These are phyloP conservation scores for Brienomyrus brachyistius DNA, from an alignment of 2,113 vertebrate species.

Conservation along the genomic window DNA sequence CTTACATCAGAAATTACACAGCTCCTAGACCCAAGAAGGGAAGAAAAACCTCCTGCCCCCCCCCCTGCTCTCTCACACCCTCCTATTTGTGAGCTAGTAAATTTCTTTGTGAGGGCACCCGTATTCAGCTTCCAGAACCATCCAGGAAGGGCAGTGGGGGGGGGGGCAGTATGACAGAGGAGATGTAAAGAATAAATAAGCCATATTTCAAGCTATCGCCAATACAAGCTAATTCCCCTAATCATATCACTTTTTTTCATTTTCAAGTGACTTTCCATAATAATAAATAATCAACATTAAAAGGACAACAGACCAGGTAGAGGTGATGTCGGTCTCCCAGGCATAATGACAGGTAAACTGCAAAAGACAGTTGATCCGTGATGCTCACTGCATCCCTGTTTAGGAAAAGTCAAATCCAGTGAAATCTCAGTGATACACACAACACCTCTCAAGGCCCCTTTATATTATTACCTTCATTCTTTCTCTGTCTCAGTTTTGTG, in stretches of 20 bases:
- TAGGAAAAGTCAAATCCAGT: background rate
- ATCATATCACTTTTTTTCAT: background rate
- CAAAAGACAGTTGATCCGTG: background rate
- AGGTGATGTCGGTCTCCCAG: background rate
- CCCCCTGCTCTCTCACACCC: background rate
- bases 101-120: background rate
- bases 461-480: background rate
- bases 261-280: background rate
- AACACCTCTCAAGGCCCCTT: background rate
- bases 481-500: background rate
- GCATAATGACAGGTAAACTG: background rate
- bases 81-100: background rate
- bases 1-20: background rate
- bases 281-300: background rate
- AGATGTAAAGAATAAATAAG: background rate
- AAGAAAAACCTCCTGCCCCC: background rate
- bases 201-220: background rate
- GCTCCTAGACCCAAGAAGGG: background rate
- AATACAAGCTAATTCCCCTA: background rate
- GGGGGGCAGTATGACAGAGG: background rate
- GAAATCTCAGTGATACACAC: slow-evolving; percentile 8
- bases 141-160: background rate
- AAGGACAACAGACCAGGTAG: background rate
- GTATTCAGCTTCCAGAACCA: background rate
- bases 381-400: background rate